These are phyloP conservation scores for Struthio camelus DNA, from an alignment of 2,113 vertebrate genomes.

Conservation along the genomic window DNA sequence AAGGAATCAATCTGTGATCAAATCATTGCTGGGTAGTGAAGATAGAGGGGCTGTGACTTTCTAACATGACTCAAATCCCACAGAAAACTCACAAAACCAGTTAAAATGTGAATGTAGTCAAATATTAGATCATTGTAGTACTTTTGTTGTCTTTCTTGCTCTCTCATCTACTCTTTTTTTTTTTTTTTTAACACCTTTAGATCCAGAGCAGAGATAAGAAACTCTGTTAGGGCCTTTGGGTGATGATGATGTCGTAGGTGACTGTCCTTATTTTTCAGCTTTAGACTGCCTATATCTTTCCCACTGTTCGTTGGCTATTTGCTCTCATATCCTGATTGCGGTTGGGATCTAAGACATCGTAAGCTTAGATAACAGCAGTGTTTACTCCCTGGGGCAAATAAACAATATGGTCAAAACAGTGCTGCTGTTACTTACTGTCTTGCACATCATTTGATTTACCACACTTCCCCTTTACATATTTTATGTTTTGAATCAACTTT, in stretches of 20 bases:
- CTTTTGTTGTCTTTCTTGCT: neutral
- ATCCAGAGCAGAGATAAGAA: conserved; percentile 7
- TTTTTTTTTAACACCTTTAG: neutral
- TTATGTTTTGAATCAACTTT: neutral
- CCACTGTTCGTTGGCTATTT: neutral
- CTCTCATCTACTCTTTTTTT: neutral
- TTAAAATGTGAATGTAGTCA: neutral
- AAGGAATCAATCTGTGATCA: neutral
- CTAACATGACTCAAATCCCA: neutral
- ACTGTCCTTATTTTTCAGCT: neutral
- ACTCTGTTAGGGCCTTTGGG: neutral
- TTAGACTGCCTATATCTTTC: neutral
- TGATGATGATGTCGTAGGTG: neutral
- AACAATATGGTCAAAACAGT: neutral
- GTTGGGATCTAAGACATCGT: neutral
- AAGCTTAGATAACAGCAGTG: neutral
- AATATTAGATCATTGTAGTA: neutral
- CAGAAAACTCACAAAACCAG: neutral
- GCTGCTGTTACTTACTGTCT: neutral
- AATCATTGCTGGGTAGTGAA: neutral
- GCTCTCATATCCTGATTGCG: neutral
- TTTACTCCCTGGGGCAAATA: neutral
- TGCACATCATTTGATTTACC: neutral
- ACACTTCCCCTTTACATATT: neutral
- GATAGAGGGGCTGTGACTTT: neutral